phyloP scores from a whole-genome alignment of 2,888 invertebrate genomes.

The Entomobrya multifasciata region DNA sequence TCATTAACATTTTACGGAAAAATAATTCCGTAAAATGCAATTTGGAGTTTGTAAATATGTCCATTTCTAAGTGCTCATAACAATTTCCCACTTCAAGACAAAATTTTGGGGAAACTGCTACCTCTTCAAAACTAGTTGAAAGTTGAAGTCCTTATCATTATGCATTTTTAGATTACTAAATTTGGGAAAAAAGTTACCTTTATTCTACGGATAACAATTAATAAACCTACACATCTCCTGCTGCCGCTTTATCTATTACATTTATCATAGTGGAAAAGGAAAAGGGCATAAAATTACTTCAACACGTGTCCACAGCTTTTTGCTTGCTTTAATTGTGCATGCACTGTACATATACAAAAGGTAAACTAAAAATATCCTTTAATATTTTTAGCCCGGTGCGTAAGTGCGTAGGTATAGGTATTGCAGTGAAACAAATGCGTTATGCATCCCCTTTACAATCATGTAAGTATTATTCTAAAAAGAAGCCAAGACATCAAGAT shows the following conservation, averaged over 20 bases:
- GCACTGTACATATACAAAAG: too few species aligned
- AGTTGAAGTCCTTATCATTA: too few species aligned
- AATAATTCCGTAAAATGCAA: too few species aligned
- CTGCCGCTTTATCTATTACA: slow-evolving; percentile 41
- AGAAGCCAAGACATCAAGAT: slow-evolving; percentile 15
- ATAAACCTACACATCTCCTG: slow-evolving; percentile 9
- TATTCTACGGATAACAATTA: slow-evolving; percentile 1
- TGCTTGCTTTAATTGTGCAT: slow-evolving; percentile 2
- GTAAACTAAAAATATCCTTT: too few species aligned
- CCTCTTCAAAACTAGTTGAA: too few species aligned
- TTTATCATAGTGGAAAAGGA: slow-evolving; percentile 40
- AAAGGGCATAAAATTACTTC: slow-evolving; percentile 40
- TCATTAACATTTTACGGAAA: slow-evolving; percentile 26
- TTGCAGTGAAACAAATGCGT: too few species aligned
- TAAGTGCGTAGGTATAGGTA: too few species aligned
- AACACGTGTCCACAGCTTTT: slow-evolving; percentile 43
- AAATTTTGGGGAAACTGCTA: too few species aligned
- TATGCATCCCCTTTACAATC: background rate
- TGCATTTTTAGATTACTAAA: background rate
- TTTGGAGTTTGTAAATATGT: too few species aligned
- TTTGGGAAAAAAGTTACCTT: background rate
- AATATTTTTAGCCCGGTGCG: too few species aligned
- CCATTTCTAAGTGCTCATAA: too few species aligned
- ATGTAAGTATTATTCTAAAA: background rate
- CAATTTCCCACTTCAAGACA: too few species aligned